Evolutionary conservation across 2,888 invertebrate species (phyloP).

Genomic region (Leptinotarsa peninsularis): DNA sequence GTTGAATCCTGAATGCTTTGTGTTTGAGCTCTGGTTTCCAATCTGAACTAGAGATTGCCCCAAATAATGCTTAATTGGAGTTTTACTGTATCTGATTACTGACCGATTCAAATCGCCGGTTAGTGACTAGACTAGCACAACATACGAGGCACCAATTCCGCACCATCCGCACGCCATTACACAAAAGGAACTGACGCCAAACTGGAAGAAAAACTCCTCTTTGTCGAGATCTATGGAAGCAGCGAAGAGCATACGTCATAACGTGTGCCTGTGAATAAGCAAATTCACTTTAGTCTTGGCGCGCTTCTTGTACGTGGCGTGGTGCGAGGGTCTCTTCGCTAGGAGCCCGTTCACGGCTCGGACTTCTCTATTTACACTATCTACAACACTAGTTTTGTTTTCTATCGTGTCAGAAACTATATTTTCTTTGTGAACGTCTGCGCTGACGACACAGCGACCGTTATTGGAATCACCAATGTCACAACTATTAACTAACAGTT

Average conservation of each 20-base stretch:
- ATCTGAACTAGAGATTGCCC: no score
- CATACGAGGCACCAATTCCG: background rate
- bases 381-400: slow-evolving; percentile 45
- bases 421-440: slow-evolving; percentile 55
- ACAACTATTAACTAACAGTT: slow-evolving; percentile 37
- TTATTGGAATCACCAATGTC: slow-evolving; percentile 23
- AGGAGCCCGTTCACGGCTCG: slow-evolving; percentile 48
- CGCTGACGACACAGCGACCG: slow-evolving; percentile 52
- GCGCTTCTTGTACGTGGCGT: slow-evolving; percentile 57
- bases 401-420: slow-evolving; percentile 47
- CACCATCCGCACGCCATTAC: background rate
- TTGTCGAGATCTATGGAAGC: slow-evolving; percentile 42
- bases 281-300: slow-evolving; percentile 61
- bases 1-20: no score
- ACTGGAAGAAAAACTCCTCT: slow-evolving; percentile 2
- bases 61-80: no score
- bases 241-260: slow-evolving; percentile 60
- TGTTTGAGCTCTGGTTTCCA: no score
- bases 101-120: background rate
- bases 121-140: background rate
- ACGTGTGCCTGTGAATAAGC: slow-evolving; percentile 65
- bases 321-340: slow-evolving; percentile 51
- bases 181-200: slow-evolving; percentile 2
- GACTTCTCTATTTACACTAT: slow-evolving; percentile 49
- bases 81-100: background rate